Conservation (phyloP, 2,888 invertebrate genomes). For the Cheilosia vernalis region DNA sequence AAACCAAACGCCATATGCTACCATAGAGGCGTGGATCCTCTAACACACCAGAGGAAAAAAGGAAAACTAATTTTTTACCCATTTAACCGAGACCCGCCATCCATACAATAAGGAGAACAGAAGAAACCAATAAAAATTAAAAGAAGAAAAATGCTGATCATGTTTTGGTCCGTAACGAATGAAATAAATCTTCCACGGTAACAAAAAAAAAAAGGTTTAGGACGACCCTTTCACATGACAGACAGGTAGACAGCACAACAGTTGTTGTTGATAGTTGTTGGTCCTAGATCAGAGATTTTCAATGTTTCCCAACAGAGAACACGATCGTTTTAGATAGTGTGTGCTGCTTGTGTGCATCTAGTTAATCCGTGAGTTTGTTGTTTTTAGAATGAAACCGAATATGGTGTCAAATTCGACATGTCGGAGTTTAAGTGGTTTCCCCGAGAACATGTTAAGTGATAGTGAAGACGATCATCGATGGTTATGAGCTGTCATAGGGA, state of each 20-base stretch:
- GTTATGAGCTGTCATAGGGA: slow-evolving; percentile 61
- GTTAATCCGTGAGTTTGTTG: slow-evolving; percentile 44
- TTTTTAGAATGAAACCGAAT: slow-evolving; percentile 34
- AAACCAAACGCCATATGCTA: slow-evolving; percentile 69
- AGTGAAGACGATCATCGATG: slow-evolving; percentile 55
- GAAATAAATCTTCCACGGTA: slow-evolving; percentile 64
- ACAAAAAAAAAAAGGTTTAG: slow-evolving; percentile 43
- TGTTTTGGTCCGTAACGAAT: slow-evolving; percentile 69
- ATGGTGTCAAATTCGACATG: slow-evolving; percentile 72
- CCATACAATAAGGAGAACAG: slow-evolving; percentile 51
- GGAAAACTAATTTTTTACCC: slow-evolving; percentile 73
- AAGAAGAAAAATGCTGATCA: slow-evolving; percentile 62
- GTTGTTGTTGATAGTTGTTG: slow-evolving; percentile 29
- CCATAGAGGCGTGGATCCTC: slow-evolving; percentile 70
- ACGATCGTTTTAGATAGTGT: slow-evolving; percentile 65
- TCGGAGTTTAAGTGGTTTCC: slow-evolving; percentile 68
- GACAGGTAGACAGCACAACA: slow-evolving; percentile 62
- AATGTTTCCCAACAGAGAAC: slow-evolving; percentile 65
- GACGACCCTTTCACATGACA: slow-evolving; percentile 33
- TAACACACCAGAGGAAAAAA: slow-evolving; percentile 31
- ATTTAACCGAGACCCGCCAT: slow-evolving; percentile 64
- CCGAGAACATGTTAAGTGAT: slow-evolving; percentile 59
- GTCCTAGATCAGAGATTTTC: slow-evolving; percentile 40
- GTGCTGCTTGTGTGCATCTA: background rate
- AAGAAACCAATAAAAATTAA: slow-evolving; percentile 74